Base-by-base conservation (phyloP, 2,797 vertebrate genomes). In the Microcaecilia unicolor region DNA sequence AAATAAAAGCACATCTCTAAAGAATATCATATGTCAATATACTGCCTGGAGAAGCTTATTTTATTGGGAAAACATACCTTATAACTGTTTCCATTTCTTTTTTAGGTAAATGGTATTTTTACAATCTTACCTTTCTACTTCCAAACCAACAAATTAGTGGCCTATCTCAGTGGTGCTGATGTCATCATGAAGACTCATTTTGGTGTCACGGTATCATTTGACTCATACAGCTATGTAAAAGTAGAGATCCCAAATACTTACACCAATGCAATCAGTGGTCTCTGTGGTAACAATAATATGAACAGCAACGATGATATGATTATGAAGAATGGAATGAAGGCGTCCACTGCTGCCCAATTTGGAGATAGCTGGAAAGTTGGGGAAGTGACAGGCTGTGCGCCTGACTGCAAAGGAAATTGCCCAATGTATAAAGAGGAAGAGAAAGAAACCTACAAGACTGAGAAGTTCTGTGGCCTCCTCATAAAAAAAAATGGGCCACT, bases 251-350 rank as follows among this genome's bases (percentile, higher is more conserved):
- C 77, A 4, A 61, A 22, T 17, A 65, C 61, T 11, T 81, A 77
- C 34, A 38, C 49, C 7, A 61, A 72, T 34, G 15, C 61, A 22
- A 54, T 70, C 24, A 71, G 66, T 42, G 72, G 81, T 20, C 50
- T 79, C 8, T 80, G 74, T 10, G 70, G 66, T 13, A 78, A 83
- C 34, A 70, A 66, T 27, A 83, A 75, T 49, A 44, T 41, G 22
- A 40, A 78, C 19, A 44, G 70, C 3, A n/a, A 15, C 0, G 61
- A 80, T 19, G 73, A 83, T 28, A 54, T 79, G 28, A 17, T 7
- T 1, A 38, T 33, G 5, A 64, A 58, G 34, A 48, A 15, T 1
- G 67, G 48, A 6, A 25, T 47, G 4, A 28, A 49, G 0, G 37
- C 9, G 6, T 22, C 61, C 20, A 57, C 35, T 30, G 41, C 41